Percentiles rank a stretch among this genome's conserved stretches.
Evolutionary conservation across 2,113 vertebrate species (phyloP).

Genomic region (human): GRCh38 chr2:8042501-8043000

Average conservation of each 20-base stretch:
- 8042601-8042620: too few species aligned
- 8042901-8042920: neutral
- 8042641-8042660: neutral
- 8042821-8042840: neutral
- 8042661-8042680: too few species aligned
- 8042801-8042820: neutral
- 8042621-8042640: neutral
- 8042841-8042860: neutral
- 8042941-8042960: conserved; percentile 53
- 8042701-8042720: neutral
- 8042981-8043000: conserved; percentile 58
- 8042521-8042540: too few species aligned
- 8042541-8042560: neutral
- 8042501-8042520: neutral
- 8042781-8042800: neutral
- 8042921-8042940: neutral
- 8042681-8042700: neutral
- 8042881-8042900: neutral
- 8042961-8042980: conserved; percentile 69
- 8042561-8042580: neutral
- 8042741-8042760: neutral
- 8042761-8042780: neutral
- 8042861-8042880: conserved; percentile 44
- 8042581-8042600: neutral
- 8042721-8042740: neutral